Base-by-base conservation (phyloP, 2,797 vertebrate genomes). In the Pipistrellus kuhlii region DNA sequence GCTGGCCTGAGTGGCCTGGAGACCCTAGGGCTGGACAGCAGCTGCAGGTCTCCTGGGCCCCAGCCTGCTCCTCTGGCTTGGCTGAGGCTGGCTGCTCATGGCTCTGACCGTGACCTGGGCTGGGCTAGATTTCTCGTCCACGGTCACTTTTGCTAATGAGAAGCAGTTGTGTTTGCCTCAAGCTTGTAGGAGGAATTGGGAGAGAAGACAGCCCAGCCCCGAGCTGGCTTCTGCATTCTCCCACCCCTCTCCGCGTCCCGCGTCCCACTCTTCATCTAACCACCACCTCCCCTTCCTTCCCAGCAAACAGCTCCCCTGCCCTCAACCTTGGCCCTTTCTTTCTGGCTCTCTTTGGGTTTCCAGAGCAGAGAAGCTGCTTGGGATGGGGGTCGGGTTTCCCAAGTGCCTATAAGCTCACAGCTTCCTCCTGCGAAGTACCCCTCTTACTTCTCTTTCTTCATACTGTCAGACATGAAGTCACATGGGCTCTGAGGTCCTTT, bases 61-160 rank as follows among this genome's bases (percentile, higher is more conserved):
- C 59, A 30, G 89, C 85, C 93, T 93, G 41, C 72, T 89, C 64
- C 64, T 91, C 94, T 90, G 85, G 53, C 71, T 96, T 88, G 87
- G 88, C 88, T 83, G 82, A 68, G 75, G 46, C 84, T 95, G 88
- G 66, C 71, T 89, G 75, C 95, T 86, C 44, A 23, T 80, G 72
- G 85, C 94, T 95, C 66, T 96, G 95, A 91, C 94, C 83, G 0
- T 96, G 94, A 97, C 95, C 95, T 85, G 72, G 92, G 59, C 71
- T 85, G 91, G 95, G 91, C 95, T 97, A 91, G 68, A 93, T 94
- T 93, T 96, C 91, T 96, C 68, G 57, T 88, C 78, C 62, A 38
- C 0, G 2, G 85, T 91, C 95, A 95, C 91, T 97, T 95, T 80
- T 92, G 86, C 92, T 97, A 97, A 97, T 97, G 96, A 97, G 90